phyloP scores from a whole-genome alignment of 2,113 vertebrate genomes.

The Dolichotis patagonum region DNA sequence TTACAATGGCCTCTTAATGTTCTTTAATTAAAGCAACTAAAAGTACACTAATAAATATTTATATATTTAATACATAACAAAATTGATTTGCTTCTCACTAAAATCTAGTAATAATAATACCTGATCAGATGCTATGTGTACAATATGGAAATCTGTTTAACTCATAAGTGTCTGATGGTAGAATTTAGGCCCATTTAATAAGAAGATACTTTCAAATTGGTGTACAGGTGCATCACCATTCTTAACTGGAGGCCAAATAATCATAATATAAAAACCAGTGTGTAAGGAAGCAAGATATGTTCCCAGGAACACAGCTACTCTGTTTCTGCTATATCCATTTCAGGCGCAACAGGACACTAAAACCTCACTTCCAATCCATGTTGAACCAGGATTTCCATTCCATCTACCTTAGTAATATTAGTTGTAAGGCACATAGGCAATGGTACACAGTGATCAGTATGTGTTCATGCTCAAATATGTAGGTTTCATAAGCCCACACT shows the following conservation, averaged over 20 bases:
- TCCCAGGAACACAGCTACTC: background rate
- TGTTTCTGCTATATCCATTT: background rate
- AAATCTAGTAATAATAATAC: background rate
- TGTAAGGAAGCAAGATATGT: background rate
- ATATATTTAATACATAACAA: background rate
- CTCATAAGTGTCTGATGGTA: background rate
- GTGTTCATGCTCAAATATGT: slow-evolving; percentile 10
- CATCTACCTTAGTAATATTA: background rate
- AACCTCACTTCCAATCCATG: background rate
- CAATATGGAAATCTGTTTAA: background rate
- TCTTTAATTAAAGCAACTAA: background rate
- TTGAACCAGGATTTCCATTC: background rate
- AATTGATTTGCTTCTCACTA: background rate
- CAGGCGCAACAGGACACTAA: background rate
- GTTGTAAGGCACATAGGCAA: background rate
- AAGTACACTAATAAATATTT: background rate
- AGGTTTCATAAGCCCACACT: background rate
- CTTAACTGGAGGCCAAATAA: background rate
- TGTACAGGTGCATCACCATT: background rate
- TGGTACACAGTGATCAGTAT: background rate
- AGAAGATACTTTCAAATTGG: background rate
- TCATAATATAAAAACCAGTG: background rate
- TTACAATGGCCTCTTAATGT: background rate
- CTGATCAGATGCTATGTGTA: background rate
- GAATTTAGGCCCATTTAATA: background rate